These are phyloP conservation scores for Protonibea diacanthus DNA, from an alignment of 2,797 vertebrate genomes.

Conservation along the genomic window DNA sequence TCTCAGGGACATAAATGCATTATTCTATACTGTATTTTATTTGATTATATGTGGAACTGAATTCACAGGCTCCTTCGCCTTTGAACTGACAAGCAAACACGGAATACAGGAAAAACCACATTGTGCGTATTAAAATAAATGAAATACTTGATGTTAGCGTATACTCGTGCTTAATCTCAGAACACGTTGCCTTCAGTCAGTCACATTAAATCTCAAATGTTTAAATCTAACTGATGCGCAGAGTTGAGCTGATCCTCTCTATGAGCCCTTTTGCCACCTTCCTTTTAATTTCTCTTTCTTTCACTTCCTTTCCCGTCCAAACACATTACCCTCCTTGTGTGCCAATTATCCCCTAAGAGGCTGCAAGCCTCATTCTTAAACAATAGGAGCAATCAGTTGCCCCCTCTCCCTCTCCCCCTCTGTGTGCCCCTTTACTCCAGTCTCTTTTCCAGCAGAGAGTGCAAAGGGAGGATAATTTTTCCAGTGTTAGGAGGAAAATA, in stretches of 20 bases:
- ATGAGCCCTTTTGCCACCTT: conserved; percentile 49
- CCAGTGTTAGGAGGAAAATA: conserved; percentile 67
- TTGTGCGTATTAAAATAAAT: neutral
- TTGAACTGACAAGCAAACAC: conserved; percentile 17
- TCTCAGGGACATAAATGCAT: conserved; percentile 6
- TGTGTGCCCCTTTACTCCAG: conserved; percentile 62
- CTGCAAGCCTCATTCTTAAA: conserved; percentile 81
- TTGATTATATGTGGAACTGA: neutral
- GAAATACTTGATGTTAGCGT: neutral
- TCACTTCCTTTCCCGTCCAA: conserved; percentile 71
- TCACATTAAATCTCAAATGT: conserved; percentile 37
- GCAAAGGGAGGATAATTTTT: conserved; percentile 82
- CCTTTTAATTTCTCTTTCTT: conserved; percentile 62
- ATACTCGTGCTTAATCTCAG: conserved; percentile 5
- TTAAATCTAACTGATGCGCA: conserved; percentile 37
- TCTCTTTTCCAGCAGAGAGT: conserved; percentile 69
- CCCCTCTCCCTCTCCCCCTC: conserved; percentile 68
- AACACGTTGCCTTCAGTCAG: neutral
- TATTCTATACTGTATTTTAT: conserved; percentile 10
- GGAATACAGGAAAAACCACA: neutral
- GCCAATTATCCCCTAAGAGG: conserved; percentile 84
- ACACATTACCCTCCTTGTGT: conserved; percentile 82
- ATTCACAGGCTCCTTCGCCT: conserved; percentile 2
- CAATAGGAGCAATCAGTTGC: conserved; percentile 88
- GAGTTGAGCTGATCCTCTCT: conserved; percentile 17